phyloP scores from a whole-genome alignment of 1,140 invertebrate species.

The Drosophila hydei region DNA sequence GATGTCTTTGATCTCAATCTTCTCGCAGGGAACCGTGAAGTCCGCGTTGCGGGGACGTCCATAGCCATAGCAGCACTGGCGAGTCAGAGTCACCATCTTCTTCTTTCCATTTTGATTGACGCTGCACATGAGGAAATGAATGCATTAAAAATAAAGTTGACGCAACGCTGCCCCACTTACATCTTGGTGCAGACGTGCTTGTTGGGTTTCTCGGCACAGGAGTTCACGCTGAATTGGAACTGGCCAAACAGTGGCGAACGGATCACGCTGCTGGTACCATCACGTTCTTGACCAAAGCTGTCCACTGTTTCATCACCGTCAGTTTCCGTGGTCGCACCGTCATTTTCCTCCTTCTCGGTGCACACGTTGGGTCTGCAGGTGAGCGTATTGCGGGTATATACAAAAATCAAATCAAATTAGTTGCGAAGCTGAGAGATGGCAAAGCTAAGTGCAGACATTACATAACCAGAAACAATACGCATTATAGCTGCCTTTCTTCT shows the following conservation, averaged over 20 bases:
- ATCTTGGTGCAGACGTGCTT: constrained; percentile 86
- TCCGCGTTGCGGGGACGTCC: constrained; percentile 83
- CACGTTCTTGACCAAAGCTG: constrained; percentile 80
- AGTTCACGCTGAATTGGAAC: constrained; percentile 85
- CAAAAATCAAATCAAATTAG: constrained; percentile 10
- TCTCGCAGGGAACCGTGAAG: constrained; percentile 84
- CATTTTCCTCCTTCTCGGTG: constrained; percentile 75
- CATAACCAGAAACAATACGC: neutral
- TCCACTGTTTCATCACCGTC: constrained; percentile 70
- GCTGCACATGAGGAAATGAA: constrained; percentile 64
- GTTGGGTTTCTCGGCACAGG: constrained; percentile 85
- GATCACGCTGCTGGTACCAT: constrained; percentile 56
- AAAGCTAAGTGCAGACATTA: neutral
- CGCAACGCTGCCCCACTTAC: constrained; percentile 79
- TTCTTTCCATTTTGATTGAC: constrained; percentile 85
- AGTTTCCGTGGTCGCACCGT: constrained; percentile 52
- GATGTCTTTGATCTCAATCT: constrained; percentile 85
- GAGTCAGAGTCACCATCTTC: constrained; percentile 86
- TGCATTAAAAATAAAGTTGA: constrained; percentile 15
- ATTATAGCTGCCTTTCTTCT: too few relatives aligned
- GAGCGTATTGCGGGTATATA: neutral
- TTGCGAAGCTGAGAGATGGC: neutral
- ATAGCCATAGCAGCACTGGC: constrained; percentile 87
- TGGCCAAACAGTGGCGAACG: constrained; percentile 82
- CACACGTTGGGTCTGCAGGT: constrained; percentile 72